Base-by-base conservation (phyloP, 2,888 invertebrate species). In the Nomada fucata region DNA sequence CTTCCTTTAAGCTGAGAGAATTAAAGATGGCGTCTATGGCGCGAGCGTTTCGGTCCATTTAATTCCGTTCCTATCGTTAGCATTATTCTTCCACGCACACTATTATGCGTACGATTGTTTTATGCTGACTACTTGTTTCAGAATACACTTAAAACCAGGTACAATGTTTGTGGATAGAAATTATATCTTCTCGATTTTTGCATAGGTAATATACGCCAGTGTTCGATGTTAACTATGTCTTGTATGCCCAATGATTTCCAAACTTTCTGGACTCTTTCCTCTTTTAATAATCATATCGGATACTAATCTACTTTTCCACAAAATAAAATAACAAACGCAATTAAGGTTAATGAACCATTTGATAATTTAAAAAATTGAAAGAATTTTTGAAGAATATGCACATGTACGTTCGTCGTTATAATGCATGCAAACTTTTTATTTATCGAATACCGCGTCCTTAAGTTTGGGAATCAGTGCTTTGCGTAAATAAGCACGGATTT, bases 181-280 rank as follows among this genome's bases (percentile, higher is more conserved):
- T 79, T 52, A 76, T 76, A 79, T 68, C 76, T 57, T 76, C 70
- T 76, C 74, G 72, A 82, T 79, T 82, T 71, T 82, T 82, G 76
- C 79, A 76, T 88, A 88, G 55, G 36, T 85, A 76, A 85, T 80
- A 83, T 89, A 87, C 15, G 47, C 36, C 82, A 83, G 78, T 88
- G 77, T 89, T 89, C 76, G 88, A 76, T 88, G 88, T 88, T 82
- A 79, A 87, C 74, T 84, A 78, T 88, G 85, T 82, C 84, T 80
- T 86, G 61, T 76, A 68, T 55, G 57, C 55, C 42, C 44, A 80
- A 81, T 63, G 82, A 52, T 81, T 80, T 68, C 73, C 82, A 73
- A 73, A 81, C 52, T 57, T 73, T n/a, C 20, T n/a, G 82, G 82
- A 60, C 68, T 57, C 50, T 69, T 57, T 50, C n/a, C 50, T 13